Percentiles rank a stretch among this genome's conserved stretches.
These are phyloP conservation scores for Caenorhabditis sp. DNA, from an alignment of 2,888 invertebrate genomes.

Conservation along the genomic window DNA sequence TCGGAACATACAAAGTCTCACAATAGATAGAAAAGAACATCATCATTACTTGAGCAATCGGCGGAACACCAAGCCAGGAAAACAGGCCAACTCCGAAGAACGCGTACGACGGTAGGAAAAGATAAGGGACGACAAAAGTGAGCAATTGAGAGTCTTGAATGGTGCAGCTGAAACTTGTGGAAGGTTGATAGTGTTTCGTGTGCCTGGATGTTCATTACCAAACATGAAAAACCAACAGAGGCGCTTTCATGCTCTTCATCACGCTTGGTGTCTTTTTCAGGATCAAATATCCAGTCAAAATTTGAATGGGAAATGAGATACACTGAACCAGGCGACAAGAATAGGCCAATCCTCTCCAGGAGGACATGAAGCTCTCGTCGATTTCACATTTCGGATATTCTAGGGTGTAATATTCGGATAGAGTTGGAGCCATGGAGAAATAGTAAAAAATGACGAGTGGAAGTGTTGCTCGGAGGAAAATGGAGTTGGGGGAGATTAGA, in stretches of 20 bases:
- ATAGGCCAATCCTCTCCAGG: conserved; percentile 17
- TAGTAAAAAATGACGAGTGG: too few species aligned
- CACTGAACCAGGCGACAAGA: neutral
- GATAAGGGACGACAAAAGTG: neutral
- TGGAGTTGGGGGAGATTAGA: neutral
- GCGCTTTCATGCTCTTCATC: neutral
- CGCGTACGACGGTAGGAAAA: neutral
- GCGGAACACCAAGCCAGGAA: neutral
- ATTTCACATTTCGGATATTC: conserved; percentile 20
- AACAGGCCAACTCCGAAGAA: neutral
- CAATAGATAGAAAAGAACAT: neutral
- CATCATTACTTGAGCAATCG: neutral
- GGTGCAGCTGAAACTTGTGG: neutral
- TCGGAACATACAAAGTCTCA: too few species aligned
- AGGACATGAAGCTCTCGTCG: neutral
- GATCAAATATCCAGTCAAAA: neutral
- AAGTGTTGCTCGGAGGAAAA: neutral
- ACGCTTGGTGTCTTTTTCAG: neutral
- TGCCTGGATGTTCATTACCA: neutral
- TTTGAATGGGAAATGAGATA: conserved; percentile 2
- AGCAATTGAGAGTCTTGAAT: neutral
- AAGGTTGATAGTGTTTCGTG: neutral
- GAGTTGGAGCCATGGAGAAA: conserved; percentile 5
- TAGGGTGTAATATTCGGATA: conserved; percentile 3
- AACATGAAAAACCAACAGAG: conserved; percentile 1